These are phyloP conservation scores for Parazoanthus swiftii DNA, from an alignment of 92 coral and sea anemone species.

Conservation along the genomic window DNA sequence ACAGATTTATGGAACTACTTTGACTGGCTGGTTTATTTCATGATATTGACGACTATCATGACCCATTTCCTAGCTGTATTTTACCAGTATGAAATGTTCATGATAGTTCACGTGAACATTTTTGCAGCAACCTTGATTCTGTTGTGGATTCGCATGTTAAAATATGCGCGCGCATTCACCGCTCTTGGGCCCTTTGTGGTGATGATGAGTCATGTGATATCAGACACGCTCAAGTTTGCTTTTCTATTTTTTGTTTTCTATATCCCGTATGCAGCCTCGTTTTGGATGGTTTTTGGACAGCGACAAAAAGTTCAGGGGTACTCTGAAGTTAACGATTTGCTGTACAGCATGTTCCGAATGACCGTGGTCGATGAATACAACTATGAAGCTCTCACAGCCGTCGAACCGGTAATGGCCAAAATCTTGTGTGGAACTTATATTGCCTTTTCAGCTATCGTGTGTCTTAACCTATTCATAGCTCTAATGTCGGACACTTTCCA, in stretches of 20 bases:
- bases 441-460: constrained; percentile 86
- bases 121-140: constrained; percentile 77
- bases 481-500: constrained; percentile 97
- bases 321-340: constrained; percentile 67
- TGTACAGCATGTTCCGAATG: constrained; percentile 93
- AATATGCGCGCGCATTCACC: constrained; percentile 90
- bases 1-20: constrained; percentile 92
- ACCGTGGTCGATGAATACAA: constrained; percentile 96
- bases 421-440: constrained; percentile 96
- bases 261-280: constrained; percentile 96
- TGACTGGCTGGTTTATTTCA: constrained; percentile 81
- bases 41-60: constrained; percentile 68
- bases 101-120: constrained; percentile 62
- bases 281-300: constrained; percentile 92
- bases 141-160: constrained; percentile 86
- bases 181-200: constrained; percentile 93
- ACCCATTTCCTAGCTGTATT: constrained; percentile 70
- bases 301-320: constrained; percentile 74
- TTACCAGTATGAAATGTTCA: constrained; percentile 43
- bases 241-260: constrained; percentile 84
- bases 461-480: constrained; percentile 92
- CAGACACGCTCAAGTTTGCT: constrained; percentile 81
- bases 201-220: constrained; percentile 87
- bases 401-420: constrained; percentile 88
- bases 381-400: constrained; percentile 70